A percentile compares a stretch with the other conserved stretches of the same genome.
Evolutionary conservation across 2,888 invertebrate species (phyloP).

Genomic region (Bursaphelenchus okinawaensis): DNA sequence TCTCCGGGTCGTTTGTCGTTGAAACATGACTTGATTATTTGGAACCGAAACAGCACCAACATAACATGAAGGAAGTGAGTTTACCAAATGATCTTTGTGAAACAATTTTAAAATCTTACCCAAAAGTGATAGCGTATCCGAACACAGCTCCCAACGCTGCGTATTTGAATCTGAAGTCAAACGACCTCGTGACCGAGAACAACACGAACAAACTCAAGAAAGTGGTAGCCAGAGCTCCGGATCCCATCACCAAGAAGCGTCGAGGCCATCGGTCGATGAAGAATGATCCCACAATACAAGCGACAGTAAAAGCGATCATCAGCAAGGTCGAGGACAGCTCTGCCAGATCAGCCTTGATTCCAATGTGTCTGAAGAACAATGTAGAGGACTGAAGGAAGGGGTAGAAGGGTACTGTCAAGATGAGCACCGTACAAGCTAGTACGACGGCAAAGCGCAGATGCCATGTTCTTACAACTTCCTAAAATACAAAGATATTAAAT

Average conservation of each 20-base stretch:
- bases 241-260: conserved; percentile 34
- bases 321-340: conserved; percentile 41
- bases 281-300: conserved; percentile 39
- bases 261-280: conserved; percentile 48
- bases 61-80: too few species aligned
- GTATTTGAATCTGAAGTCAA: conserved; percentile 28
- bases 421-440: conserved; percentile 37
- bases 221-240: conserved; percentile 36
- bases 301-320: conserved; percentile 39
- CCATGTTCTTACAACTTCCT: conserved; percentile 42
- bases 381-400: conserved; percentile 51
- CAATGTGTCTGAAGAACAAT: conserved; percentile 36
- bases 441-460: conserved; percentile 46
- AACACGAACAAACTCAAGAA: conserved; percentile 38
- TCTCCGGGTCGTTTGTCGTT: not conserved
- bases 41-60: too few species aligned
- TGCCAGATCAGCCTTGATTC: conserved; percentile 33
- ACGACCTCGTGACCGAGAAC: conserved; percentile 27
- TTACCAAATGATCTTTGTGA: too few species aligned
- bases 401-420: conserved; percentile 46
- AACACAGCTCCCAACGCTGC: conserved; percentile 36
- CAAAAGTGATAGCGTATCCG: conserved; percentile 40
- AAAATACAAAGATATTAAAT: not conserved
- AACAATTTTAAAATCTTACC: too few species aligned
- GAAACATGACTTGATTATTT: not conserved